Evolutionary conservation across 2,888 invertebrate species (phyloP).

Genomic region (Disparrhopalites patrizii): DNA sequence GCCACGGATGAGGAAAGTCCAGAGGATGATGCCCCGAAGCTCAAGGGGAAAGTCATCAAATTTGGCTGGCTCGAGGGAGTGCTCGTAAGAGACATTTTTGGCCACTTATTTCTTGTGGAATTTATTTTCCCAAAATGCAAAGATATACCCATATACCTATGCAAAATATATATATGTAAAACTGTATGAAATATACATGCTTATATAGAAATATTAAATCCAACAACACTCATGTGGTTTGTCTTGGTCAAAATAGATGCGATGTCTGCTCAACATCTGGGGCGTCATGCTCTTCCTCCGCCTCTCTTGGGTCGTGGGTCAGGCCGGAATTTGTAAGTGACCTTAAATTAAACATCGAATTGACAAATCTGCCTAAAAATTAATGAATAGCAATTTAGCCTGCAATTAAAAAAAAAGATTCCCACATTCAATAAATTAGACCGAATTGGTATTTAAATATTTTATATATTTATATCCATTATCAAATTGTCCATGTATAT

Average conservation of each 20-base stretch:
- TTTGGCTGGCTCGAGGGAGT: slow-evolving; percentile 49
- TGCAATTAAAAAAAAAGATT: too few species aligned
- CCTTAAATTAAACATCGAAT: not conserved
- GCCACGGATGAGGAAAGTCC: slow-evolving; percentile 40
- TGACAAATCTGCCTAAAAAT: not conserved
- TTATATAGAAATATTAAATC: not conserved
- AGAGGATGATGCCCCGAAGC: slow-evolving; percentile 27
- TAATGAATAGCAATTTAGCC: too few species aligned
- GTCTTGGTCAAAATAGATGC: slow-evolving; percentile 51
- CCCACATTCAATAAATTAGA: too few species aligned
- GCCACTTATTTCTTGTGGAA: not conserved
- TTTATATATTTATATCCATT: slow-evolving; percentile 26
- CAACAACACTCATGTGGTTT: not conserved
- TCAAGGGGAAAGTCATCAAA: slow-evolving; percentile 46
- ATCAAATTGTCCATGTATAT: not conserved
- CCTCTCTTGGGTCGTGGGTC: slow-evolving; percentile 94
- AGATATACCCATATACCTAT: too few species aligned
- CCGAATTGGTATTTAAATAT: not conserved
- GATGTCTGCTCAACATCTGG: slow-evolving; percentile 95
- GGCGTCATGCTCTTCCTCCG: slow-evolving; percentile 98
- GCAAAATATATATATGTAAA: too few species aligned
- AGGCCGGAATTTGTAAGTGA: slow-evolving; percentile 72
- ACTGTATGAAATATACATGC: not conserved
- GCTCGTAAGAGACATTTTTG: slow-evolving; percentile 33
- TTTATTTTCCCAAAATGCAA: not conserved